Conservation (phyloP, 2,888 invertebrate genomes). For the Amblyjoppa fuscipennis region DNA sequence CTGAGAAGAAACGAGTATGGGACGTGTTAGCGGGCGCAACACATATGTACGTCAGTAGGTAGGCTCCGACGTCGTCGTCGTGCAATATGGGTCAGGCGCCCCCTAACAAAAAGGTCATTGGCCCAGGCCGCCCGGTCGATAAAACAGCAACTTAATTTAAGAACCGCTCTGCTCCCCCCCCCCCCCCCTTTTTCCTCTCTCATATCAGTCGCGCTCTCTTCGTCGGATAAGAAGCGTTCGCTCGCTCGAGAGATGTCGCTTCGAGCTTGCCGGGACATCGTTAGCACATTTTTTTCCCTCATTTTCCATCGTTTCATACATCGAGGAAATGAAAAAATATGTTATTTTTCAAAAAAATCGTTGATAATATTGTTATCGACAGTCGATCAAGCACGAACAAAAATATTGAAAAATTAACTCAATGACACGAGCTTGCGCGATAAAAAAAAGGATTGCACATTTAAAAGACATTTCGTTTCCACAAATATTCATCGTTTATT, state of each 20-base stretch:
- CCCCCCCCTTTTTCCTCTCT: neutral
- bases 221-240: neutral
- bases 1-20: conserved; percentile 14
- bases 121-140: conserved; percentile 71
- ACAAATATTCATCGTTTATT: too few relatives aligned
- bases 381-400: neutral
- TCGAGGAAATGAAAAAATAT: neutral
- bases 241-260: conserved; percentile 56
- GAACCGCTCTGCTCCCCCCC: neutral
- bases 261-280: neutral
- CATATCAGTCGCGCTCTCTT: conserved; percentile 1
- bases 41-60: conserved; percentile 56
- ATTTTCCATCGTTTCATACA: neutral
- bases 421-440: neutral
- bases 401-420: neutral
- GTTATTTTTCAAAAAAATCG: neutral
- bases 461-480: too few relatives aligned
- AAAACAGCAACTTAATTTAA: conserved; percentile 56
- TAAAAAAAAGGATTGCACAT: neutral
- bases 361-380: neutral
- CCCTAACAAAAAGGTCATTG: conserved; percentile 79
- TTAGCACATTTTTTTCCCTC: conserved; percentile 8
- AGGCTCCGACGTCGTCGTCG: conserved; percentile 66
- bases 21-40: conserved; percentile 5
- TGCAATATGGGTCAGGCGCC: conserved; percentile 79